A percentile compares a stretch with the other conserved stretches of the same genome.
Conservation (phyloP, 2,797 vertebrate genomes). For the Dendrocincla fuliginosa region DNA sequence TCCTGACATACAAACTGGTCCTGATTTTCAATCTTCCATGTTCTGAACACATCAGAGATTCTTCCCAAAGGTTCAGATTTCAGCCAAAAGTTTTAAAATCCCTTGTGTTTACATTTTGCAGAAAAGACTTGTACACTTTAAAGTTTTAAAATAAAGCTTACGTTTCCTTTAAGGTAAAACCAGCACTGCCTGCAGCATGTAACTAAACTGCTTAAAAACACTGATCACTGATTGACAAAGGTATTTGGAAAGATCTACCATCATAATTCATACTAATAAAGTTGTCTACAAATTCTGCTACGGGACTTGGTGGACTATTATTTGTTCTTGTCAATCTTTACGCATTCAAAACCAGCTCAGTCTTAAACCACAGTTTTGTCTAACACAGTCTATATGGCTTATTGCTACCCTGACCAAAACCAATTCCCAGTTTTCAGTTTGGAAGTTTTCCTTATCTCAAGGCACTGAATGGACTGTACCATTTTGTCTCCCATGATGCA, state of each 20-base stretch:
- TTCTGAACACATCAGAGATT: constrained; percentile 70
- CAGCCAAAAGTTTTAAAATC: constrained; percentile 55
- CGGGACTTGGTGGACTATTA: not conserved
- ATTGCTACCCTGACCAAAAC: not conserved
- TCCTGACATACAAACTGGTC: constrained; percentile 77
- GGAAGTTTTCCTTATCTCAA: not conserved
- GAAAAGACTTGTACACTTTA: constrained; percentile 34
- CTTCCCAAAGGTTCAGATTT: constrained; percentile 53
- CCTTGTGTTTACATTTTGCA: constrained; percentile 40
- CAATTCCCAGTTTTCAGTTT: not conserved
- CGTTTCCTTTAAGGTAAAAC: constrained; percentile 63
- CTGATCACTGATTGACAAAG: constrained; percentile 20
- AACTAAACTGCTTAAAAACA: constrained; percentile 18
- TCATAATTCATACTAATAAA: constrained; percentile 29
- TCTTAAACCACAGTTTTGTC: constrained; percentile 19
- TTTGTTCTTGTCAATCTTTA: constrained; percentile 20
- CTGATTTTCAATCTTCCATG: constrained; percentile 73
- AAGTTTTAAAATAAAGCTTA: constrained; percentile 58
- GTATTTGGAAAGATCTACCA: constrained; percentile 31
- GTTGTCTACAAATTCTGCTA: not conserved
- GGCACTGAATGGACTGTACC: not conserved
- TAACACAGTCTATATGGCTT: not conserved
- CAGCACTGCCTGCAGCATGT: constrained; percentile 33
- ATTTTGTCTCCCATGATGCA: not conserved
- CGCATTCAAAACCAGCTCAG: not conserved